Evolutionary conservation across 2,888 invertebrate species (phyloP).

Genomic region (Cyrtodaria siliqua): DNA sequence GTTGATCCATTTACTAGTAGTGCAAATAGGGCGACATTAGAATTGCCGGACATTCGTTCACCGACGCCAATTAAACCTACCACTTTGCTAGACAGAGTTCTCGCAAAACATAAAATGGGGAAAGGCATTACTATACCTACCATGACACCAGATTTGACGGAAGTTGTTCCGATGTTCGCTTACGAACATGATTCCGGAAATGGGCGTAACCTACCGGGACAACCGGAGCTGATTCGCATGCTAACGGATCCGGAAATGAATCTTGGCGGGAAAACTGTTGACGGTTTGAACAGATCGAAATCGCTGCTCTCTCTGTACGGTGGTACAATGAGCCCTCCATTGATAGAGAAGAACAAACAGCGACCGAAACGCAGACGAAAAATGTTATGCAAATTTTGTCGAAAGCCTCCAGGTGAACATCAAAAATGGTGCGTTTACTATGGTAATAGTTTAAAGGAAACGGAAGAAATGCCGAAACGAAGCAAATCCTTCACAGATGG

Average conservation of each 20-base stretch:
- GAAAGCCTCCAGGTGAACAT: constrained; percentile 36
- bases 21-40: too few relatives aligned
- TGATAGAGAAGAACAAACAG: not conserved
- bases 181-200: constrained; percentile 45
- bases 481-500: not conserved
- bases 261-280: not conserved
- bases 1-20: too few relatives aligned
- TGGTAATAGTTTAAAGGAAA: not conserved
- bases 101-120: too few relatives aligned
- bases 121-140: too few relatives aligned
- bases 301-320: not conserved
- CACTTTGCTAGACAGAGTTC: too few relatives aligned
- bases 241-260: constrained; percentile 25
- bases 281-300: not conserved
- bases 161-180: constrained; percentile 28
- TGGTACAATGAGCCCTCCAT: not conserved
- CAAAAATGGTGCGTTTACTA: constrained; percentile 46
- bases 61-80: too few relatives aligned
- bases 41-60: too few relatives aligned
- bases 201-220: constrained; percentile 43
- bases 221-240: constrained; percentile 49
- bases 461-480: not conserved
- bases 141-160: not conserved
- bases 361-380: not conserved
- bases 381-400: constrained; percentile 7